Evolutionary conservation across 2,113 vertebrate species (phyloP).

Genomic region (Herpetotheres cachinnans): DNA sequence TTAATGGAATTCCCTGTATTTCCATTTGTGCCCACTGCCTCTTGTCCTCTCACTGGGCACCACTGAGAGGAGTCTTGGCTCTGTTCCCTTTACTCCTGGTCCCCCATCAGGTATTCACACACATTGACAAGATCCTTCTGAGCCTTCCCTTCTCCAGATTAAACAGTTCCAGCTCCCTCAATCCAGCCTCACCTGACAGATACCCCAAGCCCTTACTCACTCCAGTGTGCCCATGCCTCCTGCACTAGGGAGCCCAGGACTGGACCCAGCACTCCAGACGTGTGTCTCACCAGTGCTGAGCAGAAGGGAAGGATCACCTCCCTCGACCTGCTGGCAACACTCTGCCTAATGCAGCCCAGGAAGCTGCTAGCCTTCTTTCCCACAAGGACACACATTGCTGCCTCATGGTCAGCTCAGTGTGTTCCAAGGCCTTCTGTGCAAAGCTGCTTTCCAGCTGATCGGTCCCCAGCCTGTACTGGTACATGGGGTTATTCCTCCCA

Average conservation of each 20-base stretch:
- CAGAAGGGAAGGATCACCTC: background rate
- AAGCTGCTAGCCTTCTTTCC: background rate
- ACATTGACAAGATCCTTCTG: background rate
- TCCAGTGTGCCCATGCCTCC: background rate
- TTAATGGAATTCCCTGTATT: background rate
- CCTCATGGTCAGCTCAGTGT: background rate
- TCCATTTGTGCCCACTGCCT: background rate
- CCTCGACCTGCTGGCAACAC: rapidly evolving
- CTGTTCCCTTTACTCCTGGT: background rate
- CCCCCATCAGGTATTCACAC: background rate
- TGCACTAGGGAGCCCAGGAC: background rate
- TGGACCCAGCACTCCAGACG: background rate
- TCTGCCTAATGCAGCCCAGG: background rate
- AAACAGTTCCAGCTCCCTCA: background rate
- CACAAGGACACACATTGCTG: background rate
- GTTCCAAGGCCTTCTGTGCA: background rate
- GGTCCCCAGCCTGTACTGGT: background rate
- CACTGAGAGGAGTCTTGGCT: background rate
- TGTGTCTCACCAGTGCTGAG: background rate
- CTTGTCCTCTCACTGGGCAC: background rate
- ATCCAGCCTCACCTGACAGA: rapidly evolving
- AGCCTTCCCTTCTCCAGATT: background rate
- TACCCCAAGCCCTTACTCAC: background rate
- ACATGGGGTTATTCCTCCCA: background rate
- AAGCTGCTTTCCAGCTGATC: background rate